Percentiles rank a stretch among this genome's conserved stretches.
phyloP scores from a whole-genome alignment of 30 jellyfish, hydroid and myxozoan species.

The Aurelia sp. region DNA sequence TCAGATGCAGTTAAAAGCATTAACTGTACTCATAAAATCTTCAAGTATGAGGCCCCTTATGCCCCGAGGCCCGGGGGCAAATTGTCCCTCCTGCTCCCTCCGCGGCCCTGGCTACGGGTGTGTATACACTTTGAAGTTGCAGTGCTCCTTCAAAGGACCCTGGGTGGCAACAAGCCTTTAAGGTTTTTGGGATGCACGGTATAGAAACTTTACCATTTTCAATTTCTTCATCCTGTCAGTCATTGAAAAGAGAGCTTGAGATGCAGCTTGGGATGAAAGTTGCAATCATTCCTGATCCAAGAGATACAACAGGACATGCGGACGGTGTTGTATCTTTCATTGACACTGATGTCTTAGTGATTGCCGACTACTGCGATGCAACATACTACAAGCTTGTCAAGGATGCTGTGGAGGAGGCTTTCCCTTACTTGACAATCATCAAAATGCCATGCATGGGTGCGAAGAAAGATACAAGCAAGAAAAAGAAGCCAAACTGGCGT shows the following conservation, averaged over 20 bases:
- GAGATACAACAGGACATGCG: constrained; percentile 80
- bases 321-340: constrained; percentile 75
- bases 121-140: no score
- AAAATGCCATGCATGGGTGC: constrained; percentile 59
- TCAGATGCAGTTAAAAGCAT: no score
- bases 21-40: no score
- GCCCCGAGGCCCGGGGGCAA: no score
- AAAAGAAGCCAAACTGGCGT: constrained; percentile 43
- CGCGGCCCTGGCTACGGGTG: no score
- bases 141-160: no score
- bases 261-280: constrained; percentile 48
- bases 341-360: constrained; percentile 48
- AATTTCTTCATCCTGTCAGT: not conserved
- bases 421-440: constrained; percentile 59
- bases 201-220: no score
- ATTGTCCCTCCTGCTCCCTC: no score
- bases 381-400: constrained; percentile 48
- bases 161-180: no score
- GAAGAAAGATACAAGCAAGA: constrained; percentile 18
- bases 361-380: constrained; percentile 65
- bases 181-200: no score
- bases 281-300: constrained; percentile 72
- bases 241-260: constrained; percentile 13
- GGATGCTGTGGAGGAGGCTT: constrained; percentile 45
- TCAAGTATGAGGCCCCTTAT: no score